These are phyloP conservation scores for Pocillopora damicornis DNA, from an alignment of 64 coral and sea anemone genomes.

Conservation along the genomic window DNA sequence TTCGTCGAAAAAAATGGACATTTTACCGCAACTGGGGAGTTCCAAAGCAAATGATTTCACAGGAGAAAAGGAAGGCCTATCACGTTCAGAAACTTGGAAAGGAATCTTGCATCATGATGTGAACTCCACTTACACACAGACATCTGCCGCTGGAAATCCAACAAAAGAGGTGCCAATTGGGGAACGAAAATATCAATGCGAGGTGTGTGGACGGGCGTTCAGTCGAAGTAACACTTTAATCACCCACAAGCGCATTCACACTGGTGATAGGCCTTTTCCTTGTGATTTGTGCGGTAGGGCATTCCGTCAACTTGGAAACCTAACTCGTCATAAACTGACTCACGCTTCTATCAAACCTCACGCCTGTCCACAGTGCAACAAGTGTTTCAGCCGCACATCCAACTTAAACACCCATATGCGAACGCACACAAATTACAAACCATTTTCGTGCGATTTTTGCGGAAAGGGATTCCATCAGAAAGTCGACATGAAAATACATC, in stretches of 20 bases:
- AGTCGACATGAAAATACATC: slow-evolving; percentile 44
- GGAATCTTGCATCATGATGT: neutral
- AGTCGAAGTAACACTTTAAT: neutral
- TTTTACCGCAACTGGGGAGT: neutral
- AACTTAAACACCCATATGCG: slow-evolving; percentile 52
- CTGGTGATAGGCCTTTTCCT: slow-evolving; percentile 3
- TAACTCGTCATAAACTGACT: slow-evolving; percentile 3
- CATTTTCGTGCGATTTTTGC: slow-evolving; percentile 39
- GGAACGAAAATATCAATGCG: neutral
- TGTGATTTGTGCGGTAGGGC: neutral
- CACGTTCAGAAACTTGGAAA: neutral
- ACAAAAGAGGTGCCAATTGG: neutral
- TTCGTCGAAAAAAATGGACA: neutral
- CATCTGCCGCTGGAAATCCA: neutral
- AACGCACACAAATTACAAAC: slow-evolving; percentile 39
- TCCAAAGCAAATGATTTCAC: neutral
- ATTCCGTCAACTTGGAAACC: slow-evolving; percentile 5
- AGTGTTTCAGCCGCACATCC: slow-evolving; percentile 35
- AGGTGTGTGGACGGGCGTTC: neutral
- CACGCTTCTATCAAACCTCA: neutral
- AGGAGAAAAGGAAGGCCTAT: neutral
- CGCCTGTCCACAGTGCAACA: slow-evolving; percentile 14
- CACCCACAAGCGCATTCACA: neutral
- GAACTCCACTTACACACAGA: neutral
- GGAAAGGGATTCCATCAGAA: slow-evolving; percentile 46